Conservation (phyloP, 2,888 invertebrate species). For the Eupithecia insigniata region DNA sequence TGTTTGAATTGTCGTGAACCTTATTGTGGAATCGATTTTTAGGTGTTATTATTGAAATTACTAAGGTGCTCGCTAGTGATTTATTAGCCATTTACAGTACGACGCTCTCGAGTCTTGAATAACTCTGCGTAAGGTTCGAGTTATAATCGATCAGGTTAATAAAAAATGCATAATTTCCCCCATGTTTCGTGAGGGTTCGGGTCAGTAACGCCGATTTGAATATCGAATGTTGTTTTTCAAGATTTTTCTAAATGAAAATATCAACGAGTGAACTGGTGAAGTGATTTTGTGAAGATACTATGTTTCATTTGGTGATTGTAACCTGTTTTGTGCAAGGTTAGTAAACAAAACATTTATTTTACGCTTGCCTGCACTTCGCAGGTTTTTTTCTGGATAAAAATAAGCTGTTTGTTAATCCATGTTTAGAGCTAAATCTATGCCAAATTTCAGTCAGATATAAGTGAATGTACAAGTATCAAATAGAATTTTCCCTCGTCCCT, state of each 20-base stretch:
- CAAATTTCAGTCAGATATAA: neutral
- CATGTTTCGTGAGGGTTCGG: constrained; percentile 73
- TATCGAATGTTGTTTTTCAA: constrained; percentile 59
- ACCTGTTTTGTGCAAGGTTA: constrained; percentile 63
- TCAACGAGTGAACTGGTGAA: constrained; percentile 48
- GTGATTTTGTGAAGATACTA: constrained; percentile 54
- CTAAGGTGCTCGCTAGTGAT: constrained; percentile 77
- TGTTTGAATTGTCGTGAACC: constrained; percentile 79
- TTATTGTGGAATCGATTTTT: constrained; percentile 82
- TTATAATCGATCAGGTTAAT: constrained; percentile 79
- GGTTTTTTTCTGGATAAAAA: neutral
- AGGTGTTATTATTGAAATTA: constrained; percentile 84
- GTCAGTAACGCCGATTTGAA: constrained; percentile 63
- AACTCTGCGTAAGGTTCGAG: constrained; percentile 50
- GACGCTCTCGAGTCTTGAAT: constrained; percentile 47
- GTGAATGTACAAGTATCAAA: too few species aligned
- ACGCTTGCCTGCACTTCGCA: neutral
- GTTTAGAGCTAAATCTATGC: neutral
- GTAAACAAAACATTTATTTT: constrained; percentile 61
- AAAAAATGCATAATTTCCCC: constrained; percentile 82
- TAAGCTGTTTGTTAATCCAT: neutral
- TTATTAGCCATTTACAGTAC: constrained; percentile 59
- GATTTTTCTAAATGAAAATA: constrained; percentile 43
- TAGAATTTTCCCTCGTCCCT: too few species aligned
- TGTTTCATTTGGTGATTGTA: constrained; percentile 55